A percentile compares a stretch with the other conserved stretches of the same genome.
Evolutionary conservation across 1,140 invertebrate species (phyloP).

Genomic region (Diabrotica virgifera): DNA sequence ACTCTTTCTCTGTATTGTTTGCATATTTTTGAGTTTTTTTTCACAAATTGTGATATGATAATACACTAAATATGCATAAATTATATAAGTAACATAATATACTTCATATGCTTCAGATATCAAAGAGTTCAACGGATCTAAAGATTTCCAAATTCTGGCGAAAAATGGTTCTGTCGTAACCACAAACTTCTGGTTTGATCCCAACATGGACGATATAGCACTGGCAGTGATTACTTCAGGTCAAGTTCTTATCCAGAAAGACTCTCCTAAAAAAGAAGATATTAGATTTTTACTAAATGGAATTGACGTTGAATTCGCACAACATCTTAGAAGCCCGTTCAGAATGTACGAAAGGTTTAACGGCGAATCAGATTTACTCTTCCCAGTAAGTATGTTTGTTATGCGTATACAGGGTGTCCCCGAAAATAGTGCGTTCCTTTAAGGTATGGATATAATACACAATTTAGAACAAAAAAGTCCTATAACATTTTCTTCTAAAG

Average conservation of each 20-base stretch:
- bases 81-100: too few species aligned
- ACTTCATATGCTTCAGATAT: neutral
- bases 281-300: conserved; percentile 28
- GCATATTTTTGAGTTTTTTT: too few species aligned
- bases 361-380: conserved; percentile 52
- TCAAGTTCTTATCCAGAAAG: conserved; percentile 53
- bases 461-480: too few species aligned
- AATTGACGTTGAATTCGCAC: conserved; percentile 34
- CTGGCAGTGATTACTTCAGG: conserved; percentile 58
- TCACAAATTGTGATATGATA: too few species aligned
- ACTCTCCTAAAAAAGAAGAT: conserved; percentile 31
- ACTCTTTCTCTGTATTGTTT: too few species aligned
- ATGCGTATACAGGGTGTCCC: too few species aligned
- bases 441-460: too few species aligned
- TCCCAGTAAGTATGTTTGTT: conserved; percentile 49
- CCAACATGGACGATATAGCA: conserved; percentile 35
- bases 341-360: conserved; percentile 53
- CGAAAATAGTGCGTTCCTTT: too few species aligned
- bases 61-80: too few species aligned
- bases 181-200: neutral
- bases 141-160: neutral
- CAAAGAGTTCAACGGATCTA: neutral
- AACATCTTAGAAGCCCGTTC: conserved; percentile 37
- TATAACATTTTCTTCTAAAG: too few species aligned
- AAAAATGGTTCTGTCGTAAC: neutral